These are phyloP conservation scores for Liposcelis brunnea DNA, from an alignment of 2,888 invertebrate genomes.

Conservation along the genomic window DNA sequence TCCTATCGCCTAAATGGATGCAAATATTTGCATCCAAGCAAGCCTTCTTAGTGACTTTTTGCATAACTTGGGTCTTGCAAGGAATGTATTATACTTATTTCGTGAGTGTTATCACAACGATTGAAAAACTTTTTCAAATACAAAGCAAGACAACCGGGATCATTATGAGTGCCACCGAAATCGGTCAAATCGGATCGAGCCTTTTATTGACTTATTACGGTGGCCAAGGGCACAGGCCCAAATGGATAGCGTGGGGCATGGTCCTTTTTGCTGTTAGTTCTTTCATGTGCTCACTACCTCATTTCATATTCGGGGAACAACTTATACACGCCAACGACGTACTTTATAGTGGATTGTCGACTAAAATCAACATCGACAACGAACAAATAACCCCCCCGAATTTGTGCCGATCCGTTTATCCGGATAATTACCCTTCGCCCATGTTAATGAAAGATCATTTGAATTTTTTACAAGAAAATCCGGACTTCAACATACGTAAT, in stretches of 20 bases:
- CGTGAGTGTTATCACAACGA: conserved; percentile 82
- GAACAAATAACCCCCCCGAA: conserved; percentile 22
- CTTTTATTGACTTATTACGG: conserved; percentile 76
- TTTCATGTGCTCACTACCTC: conserved; percentile 73
- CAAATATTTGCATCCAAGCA: conserved; percentile 72
- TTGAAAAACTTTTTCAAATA: conserved; percentile 81
- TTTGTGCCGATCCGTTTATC: conserved; percentile 23
- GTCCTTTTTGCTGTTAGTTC: conserved; percentile 71
- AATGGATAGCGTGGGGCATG: conserved; percentile 90
- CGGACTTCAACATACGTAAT: neutral
- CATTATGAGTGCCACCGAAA: conserved; percentile 78
- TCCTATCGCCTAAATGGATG: conserved; percentile 55
- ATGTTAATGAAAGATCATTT: neutral
- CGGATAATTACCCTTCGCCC: neutral
- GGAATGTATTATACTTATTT: conserved; percentile 92
- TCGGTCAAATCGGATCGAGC: conserved; percentile 83
- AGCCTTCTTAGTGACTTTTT: conserved; percentile 73
- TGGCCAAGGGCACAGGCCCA: conserved; percentile 78
- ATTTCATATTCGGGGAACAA: conserved; percentile 65
- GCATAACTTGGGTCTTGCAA: conserved; percentile 63
- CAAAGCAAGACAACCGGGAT: conserved; percentile 82
- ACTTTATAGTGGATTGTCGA: conserved; percentile 13
- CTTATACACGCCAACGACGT: conserved; percentile 39
- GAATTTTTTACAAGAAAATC: conserved; percentile 1
- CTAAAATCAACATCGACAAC: conserved; percentile 5